Evolutionary conservation across 2,888 invertebrate genomes (phyloP).

Genomic region (Papilio demoleus): DNA sequence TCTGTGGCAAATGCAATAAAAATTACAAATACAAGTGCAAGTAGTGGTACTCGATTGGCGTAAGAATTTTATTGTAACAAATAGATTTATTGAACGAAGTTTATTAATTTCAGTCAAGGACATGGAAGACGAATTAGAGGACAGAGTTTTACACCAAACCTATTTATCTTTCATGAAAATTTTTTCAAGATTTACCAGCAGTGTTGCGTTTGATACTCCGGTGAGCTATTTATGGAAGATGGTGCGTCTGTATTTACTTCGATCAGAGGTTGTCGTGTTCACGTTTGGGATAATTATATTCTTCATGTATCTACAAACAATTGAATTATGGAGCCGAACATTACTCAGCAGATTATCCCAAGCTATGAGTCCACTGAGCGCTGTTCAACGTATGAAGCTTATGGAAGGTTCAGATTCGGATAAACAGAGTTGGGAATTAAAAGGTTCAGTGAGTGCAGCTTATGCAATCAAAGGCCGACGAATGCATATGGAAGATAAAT

Average conservation of each 20-base stretch:
- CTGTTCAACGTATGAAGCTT: conserved; percentile 84
- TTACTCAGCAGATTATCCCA: conserved; percentile 88
- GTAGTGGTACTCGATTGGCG: conserved; percentile 13
- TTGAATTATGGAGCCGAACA: conserved; percentile 92
- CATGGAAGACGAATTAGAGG: conserved; percentile 97
- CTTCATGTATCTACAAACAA: conserved; percentile 91
- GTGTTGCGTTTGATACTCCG: conserved; percentile 90
- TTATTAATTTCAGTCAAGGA: conserved; percentile 53
- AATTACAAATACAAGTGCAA: conserved; percentile 33
- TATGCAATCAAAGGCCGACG: conserved; percentile 96
- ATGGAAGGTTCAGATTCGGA: conserved; percentile 82
- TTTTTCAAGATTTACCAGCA: conserved; percentile 91
- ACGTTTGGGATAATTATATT: conserved; percentile 88
- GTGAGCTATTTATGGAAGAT: conserved; percentile 90
- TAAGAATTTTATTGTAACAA: conserved; percentile 40
- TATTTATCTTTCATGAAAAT: conserved; percentile 94
- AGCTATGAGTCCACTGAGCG: conserved; percentile 85
- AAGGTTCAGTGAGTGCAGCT: conserved; percentile 89
- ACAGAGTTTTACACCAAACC: conserved; percentile 93
- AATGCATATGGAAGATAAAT: conserved; percentile 97
- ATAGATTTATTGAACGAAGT: conserved; percentile 29
- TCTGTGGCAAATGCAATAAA: conserved; percentile 41
- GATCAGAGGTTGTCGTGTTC: conserved; percentile 91
- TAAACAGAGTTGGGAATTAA: conserved; percentile 89
- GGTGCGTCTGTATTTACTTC: conserved; percentile 89